phyloP scores from a whole-genome alignment of 1,140 invertebrate genomes.

The Xylocopa sonorina region DNA sequence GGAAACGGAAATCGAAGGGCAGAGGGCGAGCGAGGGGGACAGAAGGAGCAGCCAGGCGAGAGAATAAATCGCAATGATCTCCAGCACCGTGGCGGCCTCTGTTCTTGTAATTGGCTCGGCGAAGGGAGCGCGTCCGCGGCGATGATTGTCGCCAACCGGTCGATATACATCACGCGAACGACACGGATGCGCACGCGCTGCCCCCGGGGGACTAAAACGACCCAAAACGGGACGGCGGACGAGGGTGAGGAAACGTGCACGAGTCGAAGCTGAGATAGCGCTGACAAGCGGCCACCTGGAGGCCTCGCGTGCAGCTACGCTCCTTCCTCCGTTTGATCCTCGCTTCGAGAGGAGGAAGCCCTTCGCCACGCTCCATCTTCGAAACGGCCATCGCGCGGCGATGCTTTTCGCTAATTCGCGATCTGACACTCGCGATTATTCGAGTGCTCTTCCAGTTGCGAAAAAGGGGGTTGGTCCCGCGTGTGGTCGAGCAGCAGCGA shows the following conservation, averaged over 20 bases:
- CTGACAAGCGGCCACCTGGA: constrained; percentile 72
- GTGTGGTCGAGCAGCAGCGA: too few relatives aligned
- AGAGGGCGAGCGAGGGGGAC: too few relatives aligned
- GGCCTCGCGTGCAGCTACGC: constrained; percentile 69
- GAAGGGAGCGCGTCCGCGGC: constrained; percentile 57
- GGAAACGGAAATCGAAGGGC: constrained; percentile 34
- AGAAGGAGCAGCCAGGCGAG: constrained; percentile 12
- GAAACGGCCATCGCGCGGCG: constrained; percentile 31
- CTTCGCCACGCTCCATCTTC: constrained; percentile 23
- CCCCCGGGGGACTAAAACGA: constrained; percentile 16
- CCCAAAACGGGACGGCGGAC: not conserved
- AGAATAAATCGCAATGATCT: constrained; percentile 73
- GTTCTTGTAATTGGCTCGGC: constrained; percentile 75
- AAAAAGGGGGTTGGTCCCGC: too few relatives aligned
- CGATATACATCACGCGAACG: constrained; percentile 74
- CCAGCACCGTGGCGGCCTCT: constrained; percentile 31
- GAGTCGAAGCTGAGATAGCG: constrained; percentile 67
- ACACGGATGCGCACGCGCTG: constrained; percentile 56
- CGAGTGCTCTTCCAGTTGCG: too few relatives aligned
- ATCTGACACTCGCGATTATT: too few relatives aligned
- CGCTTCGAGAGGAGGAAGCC: not conserved
- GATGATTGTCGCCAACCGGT: constrained; percentile 74
- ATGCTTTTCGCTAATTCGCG: too few relatives aligned
- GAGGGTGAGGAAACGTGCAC: constrained; percentile 62
- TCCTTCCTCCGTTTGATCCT: constrained; percentile 32